Evolutionary conservation across 2,888 invertebrate genomes (phyloP).

Genomic region (Imbricaverruca yamaguchii): DNA sequence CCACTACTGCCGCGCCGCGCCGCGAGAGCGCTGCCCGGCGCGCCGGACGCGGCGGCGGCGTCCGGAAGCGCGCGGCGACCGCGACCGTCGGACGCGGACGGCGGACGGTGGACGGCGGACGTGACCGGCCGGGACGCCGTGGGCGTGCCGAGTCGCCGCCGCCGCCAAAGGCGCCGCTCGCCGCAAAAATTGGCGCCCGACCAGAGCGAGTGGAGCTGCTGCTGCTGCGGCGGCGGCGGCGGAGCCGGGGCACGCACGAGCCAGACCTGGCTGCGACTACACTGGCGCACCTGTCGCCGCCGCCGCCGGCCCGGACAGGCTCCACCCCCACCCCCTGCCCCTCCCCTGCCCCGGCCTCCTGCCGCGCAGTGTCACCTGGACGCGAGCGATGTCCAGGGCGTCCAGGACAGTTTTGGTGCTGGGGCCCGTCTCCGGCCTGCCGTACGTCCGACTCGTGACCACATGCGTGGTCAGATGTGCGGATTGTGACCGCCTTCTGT

Average conservation of each 20-base stretch:
- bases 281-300: too few species aligned
- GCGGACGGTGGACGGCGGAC: too few species aligned
- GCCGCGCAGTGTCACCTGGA: too few species aligned
- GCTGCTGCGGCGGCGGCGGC: neutral
- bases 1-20: neutral
- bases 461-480: too few species aligned
- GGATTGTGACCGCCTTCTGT: too few species aligned
- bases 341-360: too few species aligned
- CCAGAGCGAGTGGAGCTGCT: neutral
- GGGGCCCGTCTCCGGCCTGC: too few species aligned
- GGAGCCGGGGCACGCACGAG: neutral
- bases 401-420: too few species aligned
- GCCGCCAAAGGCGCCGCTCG: neutral
- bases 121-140: neutral
- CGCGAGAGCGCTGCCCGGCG: neutral
- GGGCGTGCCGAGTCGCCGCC: neutral
- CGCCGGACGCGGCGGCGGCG: neutral
- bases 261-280: neutral
- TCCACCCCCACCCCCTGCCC: too few species aligned
- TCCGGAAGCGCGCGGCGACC: neutral
- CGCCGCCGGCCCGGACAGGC: too few species aligned
- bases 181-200: slow-evolving; percentile 7
- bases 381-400: too few species aligned
- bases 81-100: neutral
- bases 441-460: too few species aligned